Conservation (phyloP, 2,797 vertebrate species). For the Spinus olivaceus region DNA sequence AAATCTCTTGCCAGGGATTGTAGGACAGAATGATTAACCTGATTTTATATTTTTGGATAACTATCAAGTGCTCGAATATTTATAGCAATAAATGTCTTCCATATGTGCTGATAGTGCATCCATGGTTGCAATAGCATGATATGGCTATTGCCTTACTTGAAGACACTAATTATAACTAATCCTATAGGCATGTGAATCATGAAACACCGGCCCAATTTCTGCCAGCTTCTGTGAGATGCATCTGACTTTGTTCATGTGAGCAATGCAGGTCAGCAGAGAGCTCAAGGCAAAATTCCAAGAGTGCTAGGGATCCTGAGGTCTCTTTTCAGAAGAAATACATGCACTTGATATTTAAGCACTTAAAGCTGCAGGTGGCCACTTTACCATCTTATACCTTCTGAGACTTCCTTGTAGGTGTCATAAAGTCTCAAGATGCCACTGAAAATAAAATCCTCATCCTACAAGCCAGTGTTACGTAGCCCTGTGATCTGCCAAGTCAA, state of each 20-base stretch:
- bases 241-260: slow-evolving; percentile 16
- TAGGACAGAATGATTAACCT: slow-evolving; percentile 70
- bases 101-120: slow-evolving; percentile 65
- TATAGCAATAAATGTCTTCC: slow-evolving; percentile 71
- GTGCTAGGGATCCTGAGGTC: not conserved
- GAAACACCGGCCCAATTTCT: slow-evolving; percentile 34
- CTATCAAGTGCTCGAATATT: slow-evolving; percentile 68
- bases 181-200: slow-evolving; percentile 40
- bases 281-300: slow-evolving; percentile 36
- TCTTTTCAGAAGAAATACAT: not conserved
- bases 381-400: not conserved
- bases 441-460: not conserved
- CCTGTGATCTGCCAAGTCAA: not conserved
- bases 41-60: slow-evolving; percentile 68
- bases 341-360: not conserved
- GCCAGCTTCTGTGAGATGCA: slow-evolving; percentile 9
- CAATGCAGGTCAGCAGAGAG: slow-evolving; percentile 35
- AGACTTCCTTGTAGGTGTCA: not conserved
- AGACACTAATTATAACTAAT: slow-evolving; percentile 32
- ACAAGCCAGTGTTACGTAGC: not conserved
- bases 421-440: not conserved
- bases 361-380: not conserved
- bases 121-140: slow-evolving; percentile 21
- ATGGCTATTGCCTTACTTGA: slow-evolving; percentile 24
- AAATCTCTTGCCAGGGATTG: slow-evolving; percentile 65